Percentiles rank a stretch among this genome's conserved stretches.
Evolutionary conservation across 2,888 invertebrate genomes (phyloP).

Genomic region (Dynastes maya): DNA sequence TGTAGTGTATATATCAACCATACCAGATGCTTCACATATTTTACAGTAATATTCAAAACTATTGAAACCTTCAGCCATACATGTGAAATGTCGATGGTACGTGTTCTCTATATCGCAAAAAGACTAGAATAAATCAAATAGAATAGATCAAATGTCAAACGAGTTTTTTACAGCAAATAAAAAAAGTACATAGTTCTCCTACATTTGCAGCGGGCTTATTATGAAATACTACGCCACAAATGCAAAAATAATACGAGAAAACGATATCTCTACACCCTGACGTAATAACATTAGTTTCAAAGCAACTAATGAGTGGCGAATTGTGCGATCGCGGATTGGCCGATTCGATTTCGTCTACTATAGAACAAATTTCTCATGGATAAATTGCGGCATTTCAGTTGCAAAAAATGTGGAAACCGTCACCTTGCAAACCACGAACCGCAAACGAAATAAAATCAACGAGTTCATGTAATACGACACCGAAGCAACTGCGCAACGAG

Average conservation of each 20-base stretch:
- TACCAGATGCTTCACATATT: too few species aligned
- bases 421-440: constrained; percentile 64
- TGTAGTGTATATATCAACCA: too few species aligned
- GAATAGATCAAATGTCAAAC: too few species aligned
- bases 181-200: neutral
- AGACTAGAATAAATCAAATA: too few species aligned
- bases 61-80: too few species aligned
- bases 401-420: constrained; percentile 58
- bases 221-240: constrained; percentile 22
- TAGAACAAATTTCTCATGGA: constrained; percentile 51
- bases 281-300: constrained; percentile 40
- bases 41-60: too few species aligned
- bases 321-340: constrained; percentile 26
- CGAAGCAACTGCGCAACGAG: constrained; percentile 61
- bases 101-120: too few species aligned
- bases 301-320: constrained; percentile 31
- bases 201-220: constrained; percentile 17
- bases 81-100: too few species aligned
- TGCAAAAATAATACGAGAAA: constrained; percentile 28
- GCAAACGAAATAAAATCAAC: constrained; percentile 64
- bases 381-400: constrained; percentile 51
- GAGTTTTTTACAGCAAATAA: neutral
- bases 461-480: constrained; percentile 60
- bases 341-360: constrained; percentile 38
- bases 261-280: constrained; percentile 29